Conservation (phyloP, 1,140 invertebrate species). For the Calliopsis andreniformis region DNA sequence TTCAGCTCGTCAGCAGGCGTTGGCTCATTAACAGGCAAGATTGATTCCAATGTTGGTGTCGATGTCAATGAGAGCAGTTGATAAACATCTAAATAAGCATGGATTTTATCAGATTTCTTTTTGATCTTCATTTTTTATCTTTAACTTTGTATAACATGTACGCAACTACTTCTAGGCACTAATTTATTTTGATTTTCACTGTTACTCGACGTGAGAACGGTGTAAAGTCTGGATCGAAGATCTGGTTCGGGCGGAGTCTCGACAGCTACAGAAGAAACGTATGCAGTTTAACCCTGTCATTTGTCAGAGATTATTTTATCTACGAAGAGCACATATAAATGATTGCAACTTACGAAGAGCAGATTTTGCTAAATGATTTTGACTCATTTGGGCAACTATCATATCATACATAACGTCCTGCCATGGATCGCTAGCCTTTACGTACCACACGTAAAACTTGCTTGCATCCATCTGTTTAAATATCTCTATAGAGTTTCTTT, state of each 20-base stretch:
- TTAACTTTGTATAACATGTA: too few relatives aligned
- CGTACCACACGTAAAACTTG: conserved; percentile 66
- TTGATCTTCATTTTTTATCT: too few relatives aligned
- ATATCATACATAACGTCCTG: conserved; percentile 52
- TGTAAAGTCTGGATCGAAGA: conserved; percentile 47
- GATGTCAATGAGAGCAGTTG: conserved; percentile 34
- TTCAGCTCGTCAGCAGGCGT: not conserved
- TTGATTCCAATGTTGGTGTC: conserved; percentile 1
- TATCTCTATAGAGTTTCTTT: not conserved
- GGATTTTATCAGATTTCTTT: not conserved
- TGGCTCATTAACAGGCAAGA: not conserved
- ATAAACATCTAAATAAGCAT: conserved; percentile 31
- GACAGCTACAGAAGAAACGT: not conserved
- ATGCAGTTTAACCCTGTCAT: not conserved
- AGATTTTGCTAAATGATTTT: conserved; percentile 31
- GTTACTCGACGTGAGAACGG: conserved; percentile 44
- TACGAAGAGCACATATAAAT: too few relatives aligned
- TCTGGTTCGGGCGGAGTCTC: not conserved
- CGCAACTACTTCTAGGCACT: not conserved
- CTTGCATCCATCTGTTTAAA: conserved; percentile 16
- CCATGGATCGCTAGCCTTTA: conserved; percentile 65
- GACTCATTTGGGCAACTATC: conserved; percentile 52
- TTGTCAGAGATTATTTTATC: not conserved
- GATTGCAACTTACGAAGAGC: conserved; percentile 35
- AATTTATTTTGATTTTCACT: not conserved